Evolutionary conservation across 2,113 vertebrate genomes (phyloP).

Genomic region (Rhombomys opimus): DNA sequence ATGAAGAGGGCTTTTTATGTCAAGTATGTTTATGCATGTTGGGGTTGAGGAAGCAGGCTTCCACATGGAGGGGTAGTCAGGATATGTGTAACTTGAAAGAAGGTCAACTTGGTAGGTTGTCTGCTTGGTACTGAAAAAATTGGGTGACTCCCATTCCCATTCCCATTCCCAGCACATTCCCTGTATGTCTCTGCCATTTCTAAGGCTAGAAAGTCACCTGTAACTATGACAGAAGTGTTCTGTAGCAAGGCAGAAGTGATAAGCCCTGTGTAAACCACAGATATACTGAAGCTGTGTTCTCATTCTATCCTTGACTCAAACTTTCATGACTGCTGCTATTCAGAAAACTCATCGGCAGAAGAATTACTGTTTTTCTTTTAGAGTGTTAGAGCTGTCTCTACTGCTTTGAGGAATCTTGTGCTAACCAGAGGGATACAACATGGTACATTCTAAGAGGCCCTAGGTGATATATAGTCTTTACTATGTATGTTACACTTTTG

Average conservation of each 20-base stretch:
- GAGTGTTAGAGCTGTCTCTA: constrained; percentile 18
- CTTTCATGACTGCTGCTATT: neutral
- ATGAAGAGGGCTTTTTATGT: neutral
- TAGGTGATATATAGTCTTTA: neutral
- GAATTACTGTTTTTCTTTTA: neutral
- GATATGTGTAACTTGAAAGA: neutral
- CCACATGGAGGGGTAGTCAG: neutral
- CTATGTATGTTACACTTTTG: neutral
- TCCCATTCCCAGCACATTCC: neutral
- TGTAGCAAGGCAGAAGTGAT: neutral
- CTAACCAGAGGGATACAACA: neutral
- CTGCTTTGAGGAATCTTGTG: neutral
- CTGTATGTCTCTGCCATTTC: neutral
- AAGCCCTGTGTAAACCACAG: neutral
- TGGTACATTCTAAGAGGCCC: neutral
- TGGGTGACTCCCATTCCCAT: neutral
- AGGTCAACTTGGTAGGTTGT: neutral
- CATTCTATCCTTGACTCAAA: neutral
- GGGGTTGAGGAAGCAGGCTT: neutral
- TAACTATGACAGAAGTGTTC: neutral
- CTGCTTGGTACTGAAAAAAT: neutral
- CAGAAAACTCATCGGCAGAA: neutral
- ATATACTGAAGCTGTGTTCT: neutral
- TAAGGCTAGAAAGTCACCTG: neutral
- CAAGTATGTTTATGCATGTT: neutral